Evolutionary conservation across 2,888 invertebrate genomes (phyloP).

Genomic region (Aporophyla nigra): DNA sequence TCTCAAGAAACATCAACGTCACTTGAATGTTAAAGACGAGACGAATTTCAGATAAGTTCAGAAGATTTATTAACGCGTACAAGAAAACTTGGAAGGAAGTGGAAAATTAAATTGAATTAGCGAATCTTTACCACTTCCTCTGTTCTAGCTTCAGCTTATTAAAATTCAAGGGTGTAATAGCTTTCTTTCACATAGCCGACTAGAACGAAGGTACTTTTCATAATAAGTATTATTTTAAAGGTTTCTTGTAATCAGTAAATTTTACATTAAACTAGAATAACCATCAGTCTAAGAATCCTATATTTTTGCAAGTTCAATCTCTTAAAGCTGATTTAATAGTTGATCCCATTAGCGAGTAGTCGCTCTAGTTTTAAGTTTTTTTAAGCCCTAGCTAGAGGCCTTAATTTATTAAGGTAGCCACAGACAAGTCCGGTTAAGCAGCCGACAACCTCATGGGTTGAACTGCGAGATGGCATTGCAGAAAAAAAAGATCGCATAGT

Average conservation of each 20-base stretch:
- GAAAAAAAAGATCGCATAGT: too few relatives aligned
- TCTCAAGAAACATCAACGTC: constrained; percentile 48
- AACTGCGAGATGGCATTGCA: too few relatives aligned
- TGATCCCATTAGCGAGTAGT: too few relatives aligned
- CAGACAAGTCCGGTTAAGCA: too few relatives aligned
- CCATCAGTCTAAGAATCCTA: neutral
- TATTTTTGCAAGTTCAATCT: neutral
- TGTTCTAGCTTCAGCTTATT: neutral
- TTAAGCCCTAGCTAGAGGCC: too few relatives aligned
- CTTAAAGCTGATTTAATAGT: too few relatives aligned
- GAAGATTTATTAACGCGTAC: constrained; percentile 38
- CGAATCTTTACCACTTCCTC: constrained; percentile 6
- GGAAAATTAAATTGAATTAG: constrained; percentile 44
- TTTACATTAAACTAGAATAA: neutral
- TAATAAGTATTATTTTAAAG: neutral
- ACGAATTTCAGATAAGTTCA: constrained; percentile 37
- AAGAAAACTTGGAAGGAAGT: constrained; percentile 31
- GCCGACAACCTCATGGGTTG: too few relatives aligned
- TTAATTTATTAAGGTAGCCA: too few relatives aligned
- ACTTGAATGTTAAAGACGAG: constrained; percentile 52
- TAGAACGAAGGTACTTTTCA: neutral
- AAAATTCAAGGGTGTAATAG: constrained; percentile 4
- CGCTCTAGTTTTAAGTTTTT: too few relatives aligned
- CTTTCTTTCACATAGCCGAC: neutral
- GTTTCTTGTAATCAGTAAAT: constrained; percentile 2